A percentile compares a stretch with the other conserved stretches of the same genome.
Evolutionary conservation across 2,797 vertebrate species (phyloP).

Genomic region (Peromyscus aztecus): DNA sequence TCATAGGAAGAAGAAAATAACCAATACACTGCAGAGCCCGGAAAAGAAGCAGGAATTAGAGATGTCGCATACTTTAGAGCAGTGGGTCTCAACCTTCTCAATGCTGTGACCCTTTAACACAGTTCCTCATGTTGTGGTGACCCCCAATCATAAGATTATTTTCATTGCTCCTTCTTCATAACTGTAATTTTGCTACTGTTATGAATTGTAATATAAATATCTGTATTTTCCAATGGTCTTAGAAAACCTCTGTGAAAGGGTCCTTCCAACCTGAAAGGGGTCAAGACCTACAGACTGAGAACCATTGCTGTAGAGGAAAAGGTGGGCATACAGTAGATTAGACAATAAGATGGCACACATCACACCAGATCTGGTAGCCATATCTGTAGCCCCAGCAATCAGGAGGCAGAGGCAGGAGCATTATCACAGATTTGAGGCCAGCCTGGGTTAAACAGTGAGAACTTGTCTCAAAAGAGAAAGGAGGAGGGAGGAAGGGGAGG

Average conservation of each 20-base stretch:
- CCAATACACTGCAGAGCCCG: neutral
- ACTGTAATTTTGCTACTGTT: neutral
- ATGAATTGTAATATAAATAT: neutral
- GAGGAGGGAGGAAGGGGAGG: rapidly evolving
- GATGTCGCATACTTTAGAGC: neutral
- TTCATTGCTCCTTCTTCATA: neutral
- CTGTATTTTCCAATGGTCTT: neutral
- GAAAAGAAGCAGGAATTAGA: neutral
- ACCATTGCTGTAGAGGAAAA: neutral
- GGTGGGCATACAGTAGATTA: neutral
- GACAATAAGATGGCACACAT: neutral
- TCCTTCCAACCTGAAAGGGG: neutral
- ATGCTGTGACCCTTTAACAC: neutral
- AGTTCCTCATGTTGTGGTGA: neutral
- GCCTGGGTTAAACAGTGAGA: neutral
- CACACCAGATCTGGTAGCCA: neutral
- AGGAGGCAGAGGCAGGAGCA: neutral
- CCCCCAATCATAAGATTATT: neutral
- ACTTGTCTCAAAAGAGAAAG: neutral
- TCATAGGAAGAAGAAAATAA: neutral
- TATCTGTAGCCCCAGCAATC: neutral
- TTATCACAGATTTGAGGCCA: neutral
- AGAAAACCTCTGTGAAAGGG: neutral
- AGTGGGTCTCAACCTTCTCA: neutral
- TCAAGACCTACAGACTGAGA: neutral